Evolutionary conservation across 2,113 vertebrate genomes (phyloP).

Genomic region (Phalacrocorax brasilianus): DNA sequence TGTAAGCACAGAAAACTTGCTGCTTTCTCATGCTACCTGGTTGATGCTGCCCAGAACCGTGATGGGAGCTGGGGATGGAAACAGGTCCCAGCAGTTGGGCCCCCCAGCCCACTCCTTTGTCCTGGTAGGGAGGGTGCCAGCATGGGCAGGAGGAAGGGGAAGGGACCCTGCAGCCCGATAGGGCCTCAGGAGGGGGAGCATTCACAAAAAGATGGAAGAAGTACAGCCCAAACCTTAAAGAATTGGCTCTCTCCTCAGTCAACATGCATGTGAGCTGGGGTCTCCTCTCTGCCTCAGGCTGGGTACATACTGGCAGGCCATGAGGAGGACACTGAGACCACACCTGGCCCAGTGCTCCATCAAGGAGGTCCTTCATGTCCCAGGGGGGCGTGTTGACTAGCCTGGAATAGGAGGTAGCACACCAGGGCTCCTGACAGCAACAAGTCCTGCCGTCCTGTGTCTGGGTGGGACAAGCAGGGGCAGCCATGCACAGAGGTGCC

Average conservation of each 20-base stretch:
- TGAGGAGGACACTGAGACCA: not conserved
- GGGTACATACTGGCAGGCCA: not conserved
- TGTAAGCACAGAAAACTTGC: not conserved
- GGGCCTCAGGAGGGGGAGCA: not conserved
- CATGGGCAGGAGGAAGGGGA: not conserved
- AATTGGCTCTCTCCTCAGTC: fast-evolving
- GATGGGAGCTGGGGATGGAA: too few relatives aligned
- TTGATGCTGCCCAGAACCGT: not conserved
- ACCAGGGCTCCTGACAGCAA: not conserved
- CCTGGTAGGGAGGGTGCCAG: not conserved
- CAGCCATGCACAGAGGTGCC: not conserved
- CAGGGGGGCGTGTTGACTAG: fast-evolving
- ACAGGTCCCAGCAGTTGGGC: not conserved
- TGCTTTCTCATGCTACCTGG: not conserved
- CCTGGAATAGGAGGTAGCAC: not conserved
- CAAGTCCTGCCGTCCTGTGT: not conserved
- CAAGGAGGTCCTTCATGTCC: not conserved
- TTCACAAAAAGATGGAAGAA: not conserved
- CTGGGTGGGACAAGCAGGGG: not conserved
- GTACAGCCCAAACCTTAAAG: not conserved
- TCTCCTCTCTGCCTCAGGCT: not conserved
- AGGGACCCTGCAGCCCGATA: not conserved
- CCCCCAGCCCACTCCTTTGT: not conserved
- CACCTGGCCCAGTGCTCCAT: not conserved
- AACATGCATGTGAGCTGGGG: fast-evolving